Conservation (phyloP, 2,797 vertebrate species). For the Falco novaeseelandiae region DNA sequence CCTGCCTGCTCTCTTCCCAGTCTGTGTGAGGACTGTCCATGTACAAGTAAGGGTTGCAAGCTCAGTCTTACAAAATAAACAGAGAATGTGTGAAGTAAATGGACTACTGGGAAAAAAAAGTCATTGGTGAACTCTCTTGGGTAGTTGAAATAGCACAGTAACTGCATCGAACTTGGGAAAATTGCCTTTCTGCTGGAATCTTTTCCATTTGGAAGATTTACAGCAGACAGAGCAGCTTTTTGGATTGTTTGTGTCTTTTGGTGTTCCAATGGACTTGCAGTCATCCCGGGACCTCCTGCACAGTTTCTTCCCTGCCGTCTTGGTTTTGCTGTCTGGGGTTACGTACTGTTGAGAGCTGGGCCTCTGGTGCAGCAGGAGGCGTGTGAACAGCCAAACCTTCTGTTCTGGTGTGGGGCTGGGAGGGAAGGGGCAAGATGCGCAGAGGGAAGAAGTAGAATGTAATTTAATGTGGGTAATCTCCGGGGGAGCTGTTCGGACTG, state of each 20-base stretch:
- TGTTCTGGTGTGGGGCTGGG: neutral
- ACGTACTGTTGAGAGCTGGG: accelerated
- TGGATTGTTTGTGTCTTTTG: neutral
- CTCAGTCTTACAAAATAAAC: neutral
- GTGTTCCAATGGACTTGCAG: neutral
- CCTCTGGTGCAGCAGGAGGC: neutral
- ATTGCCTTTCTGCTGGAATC: neutral
- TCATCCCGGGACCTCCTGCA: neutral
- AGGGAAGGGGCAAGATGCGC: neutral
- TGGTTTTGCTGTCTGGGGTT: neutral
- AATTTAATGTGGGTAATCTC: neutral
- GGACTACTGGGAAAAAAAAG: neutral
- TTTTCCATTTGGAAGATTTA: neutral
- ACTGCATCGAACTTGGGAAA: neutral
- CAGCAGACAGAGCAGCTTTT: neutral
- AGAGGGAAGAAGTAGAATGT: neutral
- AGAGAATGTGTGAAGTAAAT: neutral
- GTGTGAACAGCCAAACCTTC: too few relatives aligned
- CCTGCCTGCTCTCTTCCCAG: neutral
- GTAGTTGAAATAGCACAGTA: neutral
- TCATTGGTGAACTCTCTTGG: neutral
- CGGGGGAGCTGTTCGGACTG: neutral
- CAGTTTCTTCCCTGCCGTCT: neutral
- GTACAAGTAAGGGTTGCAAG: neutral
- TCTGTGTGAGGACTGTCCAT: neutral